Base-by-base conservation (phyloP, 2,113 vertebrate species). In the Ptilorrhoa leucosticta region DNA sequence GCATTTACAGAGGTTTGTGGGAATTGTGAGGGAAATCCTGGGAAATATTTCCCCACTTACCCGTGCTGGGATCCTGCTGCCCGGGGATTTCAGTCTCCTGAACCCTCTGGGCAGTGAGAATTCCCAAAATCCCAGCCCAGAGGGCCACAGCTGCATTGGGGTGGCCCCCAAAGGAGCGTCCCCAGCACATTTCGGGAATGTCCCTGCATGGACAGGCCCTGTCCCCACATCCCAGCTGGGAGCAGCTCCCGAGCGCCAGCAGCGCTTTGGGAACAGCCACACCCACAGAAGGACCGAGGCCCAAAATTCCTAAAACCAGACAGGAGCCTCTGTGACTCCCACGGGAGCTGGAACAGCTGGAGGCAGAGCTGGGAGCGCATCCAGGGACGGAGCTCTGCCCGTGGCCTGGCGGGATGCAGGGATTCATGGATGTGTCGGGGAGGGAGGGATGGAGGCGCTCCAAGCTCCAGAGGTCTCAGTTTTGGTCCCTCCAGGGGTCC, bases 111-210 rank as follows among this genome's bases (percentile, higher is more conserved):
- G 64, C 48, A 35, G 48, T 0, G 26, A 27, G 53, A 64, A 54
- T 6, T 75, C 64, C 70, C 51, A 4, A 44, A 85, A 58, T 10
- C 57, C 66, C 80, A 23, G 47, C 70, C 58, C 56, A 18, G 79
- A 60, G 3, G 0, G 2, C 54, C 21, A 4, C 6, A 11, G 45
- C 14, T 35, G 45, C 11, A 0, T 12, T 4, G 20, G 37, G 68
- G 76, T 16, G 66, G 50, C 21, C 56, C 70, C 42, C 13, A 4
- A 4, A 33, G 58, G 79, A n/a, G 11, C 0, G 12, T 13, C 37
- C 33, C 22, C 37, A 4, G 24, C 1, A 9, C 2, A 1, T 10
- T 15, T 0, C 7, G 18, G 75, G 37, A 50, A 14, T 3, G 51
- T 37, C 54, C 63, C 82, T 1, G 3, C 2, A 21, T 0, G 6